Evolutionary conservation across 1,140 invertebrate genomes (phyloP), one percentile per base, ranked within the genome.

Genomic region (Heliothis virescens): DNA sequence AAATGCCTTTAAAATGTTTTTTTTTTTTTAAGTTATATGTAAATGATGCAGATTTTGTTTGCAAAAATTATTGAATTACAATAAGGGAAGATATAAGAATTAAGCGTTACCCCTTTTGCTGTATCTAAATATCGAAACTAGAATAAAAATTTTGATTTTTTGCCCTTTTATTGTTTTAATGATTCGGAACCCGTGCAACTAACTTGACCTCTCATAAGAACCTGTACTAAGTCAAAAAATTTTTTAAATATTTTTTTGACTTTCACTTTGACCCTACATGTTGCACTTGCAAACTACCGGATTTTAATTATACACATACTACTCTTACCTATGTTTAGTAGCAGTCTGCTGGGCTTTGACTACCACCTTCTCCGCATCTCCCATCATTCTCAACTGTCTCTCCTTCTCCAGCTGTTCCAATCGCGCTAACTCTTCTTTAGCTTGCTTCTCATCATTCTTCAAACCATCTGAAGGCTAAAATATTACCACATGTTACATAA

Each of bases 381-480:
- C 97, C 79, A 96, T 95, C 98, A 99, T 99, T 87, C 98, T 95
- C 71, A 94, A 91, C 55, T 97, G 82, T 79, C 98, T 95, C 84
- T 98, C 97, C 82, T 95, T 95, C 95, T 99, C 98, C 47, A 98
- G 92, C 88, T 97, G 96, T 85, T 98, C 97, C n/a, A 98, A 92
- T 83, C 96, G 96, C 81, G 97, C 96, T 83, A 96, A 97, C 88
- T 98, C 97, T 93, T 98, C 97, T 89, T 96, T 96, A 7, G 96
- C 97, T 65, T 98, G 95, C 95, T 98, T 97, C 81, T 98, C 97
- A 85, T 97, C 96, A 62, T 96, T 97, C 94, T 98, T 98, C 2
- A 98, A 88, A 85, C 96, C 96, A 90, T 99, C 97, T 48, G 97
- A 96, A 9, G 97, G 96, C 94, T 95, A 80, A 63, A 79, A 65